Conservation (phyloP, 2,797 vertebrate genomes). For the Meda fulgida region DNA sequence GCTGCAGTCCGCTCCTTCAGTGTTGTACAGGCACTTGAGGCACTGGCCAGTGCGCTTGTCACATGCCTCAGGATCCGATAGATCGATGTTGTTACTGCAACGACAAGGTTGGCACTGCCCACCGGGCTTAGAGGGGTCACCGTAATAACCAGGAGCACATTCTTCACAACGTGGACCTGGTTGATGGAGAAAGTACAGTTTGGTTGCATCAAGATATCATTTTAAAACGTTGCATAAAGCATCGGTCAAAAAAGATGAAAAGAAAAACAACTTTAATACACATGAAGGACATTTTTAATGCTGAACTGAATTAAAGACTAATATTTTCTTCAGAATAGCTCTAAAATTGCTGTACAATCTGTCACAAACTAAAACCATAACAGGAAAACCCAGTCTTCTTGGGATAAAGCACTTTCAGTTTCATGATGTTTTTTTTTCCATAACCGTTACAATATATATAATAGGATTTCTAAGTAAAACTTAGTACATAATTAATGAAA, state of each 20-base stretch:
- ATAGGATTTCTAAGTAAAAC: not conserved
- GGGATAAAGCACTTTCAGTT: not conserved
- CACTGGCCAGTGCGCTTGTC: constrained; percentile 86
- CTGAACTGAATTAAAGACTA: not conserved
- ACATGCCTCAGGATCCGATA: constrained; percentile 83
- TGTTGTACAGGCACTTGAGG: constrained; percentile 90
- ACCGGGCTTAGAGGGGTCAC: constrained; percentile 84
- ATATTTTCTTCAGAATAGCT: not conserved
- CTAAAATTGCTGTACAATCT: not conserved
- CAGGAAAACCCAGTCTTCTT: not conserved
- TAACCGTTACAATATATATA: not conserved
- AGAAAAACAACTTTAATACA: not conserved
- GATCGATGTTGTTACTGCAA: constrained; percentile 93
- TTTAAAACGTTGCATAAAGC: not conserved
- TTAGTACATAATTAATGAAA: not conserved
- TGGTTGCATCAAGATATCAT: constrained; percentile 2
- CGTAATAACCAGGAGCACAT: constrained; percentile 91
- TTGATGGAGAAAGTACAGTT: constrained; percentile 18
- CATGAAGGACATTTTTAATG: not conserved
- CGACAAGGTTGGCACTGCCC: constrained; percentile 89
- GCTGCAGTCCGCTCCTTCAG: constrained; percentile 85
- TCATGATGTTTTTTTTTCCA: not conserved
- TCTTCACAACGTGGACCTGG: constrained; percentile 90
- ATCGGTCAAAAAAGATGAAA: not conserved
- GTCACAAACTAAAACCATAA: not conserved